These are phyloP conservation scores for Cydia fagiglandana DNA, from an alignment of 1,140 invertebrate genomes.

Conservation along the genomic window DNA sequence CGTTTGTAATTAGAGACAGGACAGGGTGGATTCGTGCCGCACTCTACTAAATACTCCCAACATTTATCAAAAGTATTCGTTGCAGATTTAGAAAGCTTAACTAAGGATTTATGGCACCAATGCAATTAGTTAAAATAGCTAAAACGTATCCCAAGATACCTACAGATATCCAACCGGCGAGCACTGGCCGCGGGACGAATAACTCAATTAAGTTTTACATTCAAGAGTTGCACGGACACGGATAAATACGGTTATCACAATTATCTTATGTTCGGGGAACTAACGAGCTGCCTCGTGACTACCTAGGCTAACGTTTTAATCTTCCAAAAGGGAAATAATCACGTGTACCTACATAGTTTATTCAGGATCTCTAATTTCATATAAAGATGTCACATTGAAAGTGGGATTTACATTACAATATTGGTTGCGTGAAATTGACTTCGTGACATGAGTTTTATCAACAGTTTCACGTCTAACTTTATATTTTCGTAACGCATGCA, in stretches of 20 bases:
- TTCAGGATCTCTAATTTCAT: neutral
- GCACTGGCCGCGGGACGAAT: slow-evolving; percentile 49
- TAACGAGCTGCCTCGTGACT: slow-evolving; percentile 53
- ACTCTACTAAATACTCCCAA: slow-evolving; percentile 39
- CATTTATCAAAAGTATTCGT: slow-evolving; percentile 37
- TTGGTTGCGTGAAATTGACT: too few species aligned
- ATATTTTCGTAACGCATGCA: too few species aligned
- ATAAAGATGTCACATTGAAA: too few species aligned
- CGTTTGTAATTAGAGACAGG: slow-evolving; percentile 70
- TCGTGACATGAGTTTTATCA: too few species aligned
- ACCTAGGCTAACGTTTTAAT: slow-evolving; percentile 41
- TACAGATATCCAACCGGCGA: slow-evolving; percentile 11
- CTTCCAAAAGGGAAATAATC: slow-evolving; percentile 25
- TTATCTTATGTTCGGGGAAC: slow-evolving; percentile 63
- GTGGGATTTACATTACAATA: too few species aligned
- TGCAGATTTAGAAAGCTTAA: slow-evolving; percentile 27
- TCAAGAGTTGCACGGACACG: slow-evolving; percentile 60
- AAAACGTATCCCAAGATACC: slow-evolving; percentile 33
- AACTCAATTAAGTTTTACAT: slow-evolving; percentile 73
- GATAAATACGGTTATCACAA: slow-evolving; percentile 69
- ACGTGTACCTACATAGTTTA: neutral
- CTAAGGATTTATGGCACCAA: slow-evolving; percentile 28
- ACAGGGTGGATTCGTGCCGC: slow-evolving; percentile 41
- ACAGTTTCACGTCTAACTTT: too few species aligned
- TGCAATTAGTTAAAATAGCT: slow-evolving; percentile 32